A percentile compares a stretch with the other conserved stretches of the same genome.
Conservation (phyloP, 2,113 vertebrate genomes). For the Syngnathus typhle region DNA sequence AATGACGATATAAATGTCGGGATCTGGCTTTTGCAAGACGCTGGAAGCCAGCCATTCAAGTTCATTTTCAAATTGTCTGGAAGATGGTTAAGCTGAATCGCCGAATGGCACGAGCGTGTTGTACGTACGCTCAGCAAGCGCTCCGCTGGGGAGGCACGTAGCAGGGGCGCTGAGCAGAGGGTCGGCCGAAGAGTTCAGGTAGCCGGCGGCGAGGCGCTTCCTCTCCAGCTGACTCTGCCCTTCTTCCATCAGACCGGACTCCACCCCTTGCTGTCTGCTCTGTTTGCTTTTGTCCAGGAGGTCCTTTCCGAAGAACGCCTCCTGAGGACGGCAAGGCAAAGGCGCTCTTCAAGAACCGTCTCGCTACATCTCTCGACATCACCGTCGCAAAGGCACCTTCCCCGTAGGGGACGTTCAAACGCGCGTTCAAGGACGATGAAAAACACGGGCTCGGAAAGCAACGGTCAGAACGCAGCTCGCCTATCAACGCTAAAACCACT, state of each 20-base stretch:
- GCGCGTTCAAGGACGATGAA: conserved; percentile 15
- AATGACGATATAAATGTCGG: conserved; percentile 10
- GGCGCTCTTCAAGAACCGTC: conserved; percentile 4
- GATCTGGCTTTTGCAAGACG: neutral
- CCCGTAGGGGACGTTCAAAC: conserved; percentile 8
- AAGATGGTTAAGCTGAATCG: neutral
- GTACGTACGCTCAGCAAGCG: conserved; percentile 76
- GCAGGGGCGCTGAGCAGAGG: conserved; percentile 76
- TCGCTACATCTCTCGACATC: conserved; percentile 11
- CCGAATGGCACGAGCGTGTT: neutral
- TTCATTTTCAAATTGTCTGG: conserved; percentile 2
- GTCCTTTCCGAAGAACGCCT: conserved; percentile 97
- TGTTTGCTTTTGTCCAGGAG: conserved; percentile 92
- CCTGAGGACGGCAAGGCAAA: conserved; percentile 66
- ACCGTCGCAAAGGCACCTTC: conserved; percentile 18
- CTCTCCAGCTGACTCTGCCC: conserved; percentile 73
- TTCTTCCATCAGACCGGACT: conserved; percentile 75
- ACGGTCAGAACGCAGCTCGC: conserved; percentile 11
- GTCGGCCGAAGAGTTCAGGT: conserved; percentile 80
- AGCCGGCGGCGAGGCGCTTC: conserved; percentile 69
- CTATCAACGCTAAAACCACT: conserved; percentile 23
- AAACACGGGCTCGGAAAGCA: conserved; percentile 23
- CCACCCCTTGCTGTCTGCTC: conserved; percentile 75
- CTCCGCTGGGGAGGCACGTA: conserved; percentile 70
- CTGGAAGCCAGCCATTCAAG: neutral